Base-by-base conservation (phyloP, 1,140 invertebrate species). In the Epicauta chinensis region DNA sequence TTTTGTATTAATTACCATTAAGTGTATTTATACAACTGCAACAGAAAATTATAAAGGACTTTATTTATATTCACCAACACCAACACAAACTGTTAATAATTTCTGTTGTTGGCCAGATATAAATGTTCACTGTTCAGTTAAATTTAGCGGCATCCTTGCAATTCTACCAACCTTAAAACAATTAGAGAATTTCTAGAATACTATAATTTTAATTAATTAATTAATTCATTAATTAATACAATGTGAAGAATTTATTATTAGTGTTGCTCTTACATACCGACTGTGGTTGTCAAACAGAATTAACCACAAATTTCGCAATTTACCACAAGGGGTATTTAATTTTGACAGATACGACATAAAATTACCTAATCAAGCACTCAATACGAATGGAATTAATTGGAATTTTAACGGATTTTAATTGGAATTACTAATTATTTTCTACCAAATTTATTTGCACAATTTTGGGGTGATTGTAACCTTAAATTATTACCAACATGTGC, bases 401-500 rank as follows among this genome's bases (percentile, higher is more conserved):
- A n/a, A n/a, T n/a, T n/a, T n/a, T n/a, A n/a, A n/a, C n/a, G n/a
- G n/a, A n/a, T n/a, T n/a, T n/a, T n/a, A n/a, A n/a, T n/a, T n/a
- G n/a, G n/a, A n/a, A n/a, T n/a, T n/a, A n/a, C n/a, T n/a, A n/a
- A n/a, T n/a, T n/a, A n/a, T n/a, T n/a, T n/a, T n/a, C n/a, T n/a
- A n/a, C 4, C 5, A 7, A 36, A 36, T 36, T 36, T 6, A 23
- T 23, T 23, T 23, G 23, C 23, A 23, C 23, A n/a, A n/a, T n/a
- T n/a, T n/a, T 23, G 10, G 30, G 16, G 35, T 34, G 11, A 37
- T 38, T 37, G 36, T 50, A 50, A 50, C 47, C 47, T 50, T 37
- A 50, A 50, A 40, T 15, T 23, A 23, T 5, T 40, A 39, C n/a
- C 46, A 30, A 31, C 47, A 50, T 41, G 47, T 50, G 47, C 35